Evolutionary conservation across 53 echinoderm and acorn worm species (phyloP), one percentile per base, ranked within the genome.

Genomic region (Crossaster papposus): DNA sequence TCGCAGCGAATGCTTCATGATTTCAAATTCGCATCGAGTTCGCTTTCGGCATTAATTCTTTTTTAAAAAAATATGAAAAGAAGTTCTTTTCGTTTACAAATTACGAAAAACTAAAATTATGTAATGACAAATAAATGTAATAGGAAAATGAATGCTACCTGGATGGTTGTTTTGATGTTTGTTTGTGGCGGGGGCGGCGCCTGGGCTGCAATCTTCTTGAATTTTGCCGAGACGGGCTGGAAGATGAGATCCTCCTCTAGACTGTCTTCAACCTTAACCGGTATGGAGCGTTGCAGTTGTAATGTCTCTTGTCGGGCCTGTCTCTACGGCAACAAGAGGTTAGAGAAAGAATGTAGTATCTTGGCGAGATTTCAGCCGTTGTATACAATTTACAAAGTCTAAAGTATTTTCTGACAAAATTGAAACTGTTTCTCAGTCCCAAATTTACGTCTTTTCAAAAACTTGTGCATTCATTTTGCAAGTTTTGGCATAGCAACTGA

Each of bases 201-300:
- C 76, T 86, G 86, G 7, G 86, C 76, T 12, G 86, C 76, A 26
- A 86, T 77, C 77, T 58, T 86, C 77, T 86, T 86, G 38, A 86
- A 86, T 54, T 86, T 86, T 9, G 86, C 86, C 55, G 86, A 86
- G 50, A 86, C 86, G 9, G 86, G 86, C 62, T 86, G 86, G 10
- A 86, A 86, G 15, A 86, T 28, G 36, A 86, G 86, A 31, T 86
- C 86, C 14, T 86, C 86, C 32, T 86, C 86, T 23, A 86, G 29
- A 2, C 36, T 77, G 63, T 86, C 58, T 22, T 86, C 44, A 44
- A 44, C 77, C 0, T n/a, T n/a, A n/a, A 55, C 36, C 2, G 86
- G 86, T 20, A 86, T 35, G 55, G 86, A 15, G 11, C 58, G 86
- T 29, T 86, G 86, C 1, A 76, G 0, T 30, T 86, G 86, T 54